Base-by-base conservation (phyloP, 2,113 vertebrate species). In the Hippoglossus stenolepis region DNA sequence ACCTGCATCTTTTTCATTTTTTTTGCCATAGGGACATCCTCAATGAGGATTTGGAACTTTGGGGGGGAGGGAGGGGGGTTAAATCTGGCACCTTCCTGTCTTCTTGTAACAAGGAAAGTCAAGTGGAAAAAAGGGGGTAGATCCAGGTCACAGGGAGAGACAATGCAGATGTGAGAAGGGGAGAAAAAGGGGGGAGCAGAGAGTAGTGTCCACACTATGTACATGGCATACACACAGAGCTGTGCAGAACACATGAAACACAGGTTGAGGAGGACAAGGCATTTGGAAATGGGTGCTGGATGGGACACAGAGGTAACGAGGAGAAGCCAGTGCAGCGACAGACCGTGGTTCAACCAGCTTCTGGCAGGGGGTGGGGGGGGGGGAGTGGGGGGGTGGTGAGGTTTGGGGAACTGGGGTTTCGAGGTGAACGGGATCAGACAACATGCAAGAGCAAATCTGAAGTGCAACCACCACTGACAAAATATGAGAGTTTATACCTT, bases 381-480 rank as follows among this genome's bases (percentile, higher is more conserved):
- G 14, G 43, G 12, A 15, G 47, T 5, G 47, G 83, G 51, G 8
- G 51, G 51, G 53, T 7, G 53, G 83, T 54, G 78, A 65, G 28
- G 64, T 75, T 71, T 40, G 71, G 77, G 78, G 71, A 63, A 77
- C 75, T 66, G 75, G 73, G 87, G 83, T 87, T n/a, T 40, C 79
- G 77, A 80, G 86, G 90, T 86, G 87, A 85, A 90, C 84, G 47
- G 88, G 84, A 85, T 93, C 87, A 91, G 91, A 94, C 90, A 93
- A 86, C 94, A 95, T 94, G 94, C 94, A 94, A 92, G 90, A 92
- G 92, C 87, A 92, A 85, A 92, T 91, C 89, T 90, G 83, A 83
- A 86, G 94, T 94, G 92, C 92, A 91, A 93, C 90, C 93, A 93
- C 88, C 91, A 93, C 90, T 90, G 88, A 84, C 89, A 31, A 90